A percentile compares a stretch with the other conserved stretches of the same genome.
Conservation (phyloP, 2,888 invertebrate genomes). For the Girardia tigrina region DNA sequence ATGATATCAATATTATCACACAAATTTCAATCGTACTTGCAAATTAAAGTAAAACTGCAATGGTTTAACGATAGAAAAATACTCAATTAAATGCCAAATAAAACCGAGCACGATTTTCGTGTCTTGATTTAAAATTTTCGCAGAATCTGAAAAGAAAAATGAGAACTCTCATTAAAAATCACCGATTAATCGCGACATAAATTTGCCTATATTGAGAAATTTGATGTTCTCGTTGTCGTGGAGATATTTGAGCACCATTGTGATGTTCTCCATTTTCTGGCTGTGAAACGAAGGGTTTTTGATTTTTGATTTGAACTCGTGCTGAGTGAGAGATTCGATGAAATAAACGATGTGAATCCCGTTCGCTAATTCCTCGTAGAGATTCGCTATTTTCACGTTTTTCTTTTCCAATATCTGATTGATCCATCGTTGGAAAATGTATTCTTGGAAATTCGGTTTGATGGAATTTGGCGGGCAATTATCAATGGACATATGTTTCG, state of each 20-base stretch:
- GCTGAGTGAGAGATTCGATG: background rate
- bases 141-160: background rate
- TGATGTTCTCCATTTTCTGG: background rate
- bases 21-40: no score
- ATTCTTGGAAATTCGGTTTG: constrained; percentile 19
- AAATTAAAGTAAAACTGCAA: constrained; percentile 1
- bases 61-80: background rate
- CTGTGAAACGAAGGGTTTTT: background rate
- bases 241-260: constrained; percentile 1
- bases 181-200: background rate
- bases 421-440: background rate
- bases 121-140: constrained; percentile 14
- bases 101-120: background rate
- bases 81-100: constrained; percentile 3
- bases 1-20: no score
- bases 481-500: background rate
- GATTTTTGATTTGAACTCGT: background rate
- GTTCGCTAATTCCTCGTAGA: background rate
- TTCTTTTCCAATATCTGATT: background rate
- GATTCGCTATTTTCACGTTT: background rate
- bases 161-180: background rate
- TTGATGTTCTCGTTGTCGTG: background rate
- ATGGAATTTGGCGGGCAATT: background rate
- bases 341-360: background rate
- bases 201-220: background rate